phyloP scores from a whole-genome alignment of 2,113 vertebrate species.

The Leucoraja erinaceus region DNA sequence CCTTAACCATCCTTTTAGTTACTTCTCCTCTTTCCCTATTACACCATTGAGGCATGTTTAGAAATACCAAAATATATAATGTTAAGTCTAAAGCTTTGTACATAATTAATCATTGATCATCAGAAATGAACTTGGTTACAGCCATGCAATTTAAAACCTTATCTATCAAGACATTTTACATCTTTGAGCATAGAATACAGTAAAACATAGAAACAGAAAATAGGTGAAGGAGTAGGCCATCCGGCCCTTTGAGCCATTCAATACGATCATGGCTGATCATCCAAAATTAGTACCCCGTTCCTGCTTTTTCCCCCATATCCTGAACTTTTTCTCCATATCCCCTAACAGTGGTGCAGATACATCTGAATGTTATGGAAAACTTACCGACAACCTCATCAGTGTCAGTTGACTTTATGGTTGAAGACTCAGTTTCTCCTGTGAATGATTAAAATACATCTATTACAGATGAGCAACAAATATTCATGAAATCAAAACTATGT shows the following conservation, averaged over 20 bases:
- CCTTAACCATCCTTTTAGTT: background rate
- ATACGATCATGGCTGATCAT: no score
- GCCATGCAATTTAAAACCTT: background rate
- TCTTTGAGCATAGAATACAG: background rate
- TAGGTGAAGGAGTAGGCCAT: no score
- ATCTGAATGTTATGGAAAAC: slow-evolving; percentile 3
- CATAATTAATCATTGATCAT: no score
- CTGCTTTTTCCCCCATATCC: no score
- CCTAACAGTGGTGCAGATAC: background rate
- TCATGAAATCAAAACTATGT: background rate
- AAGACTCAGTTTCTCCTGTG: slow-evolving; percentile 39
- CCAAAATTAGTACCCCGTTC: no score
- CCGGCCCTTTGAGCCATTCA: no score
- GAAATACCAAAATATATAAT: background rate
- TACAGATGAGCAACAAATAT: background rate
- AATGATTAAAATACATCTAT: slow-evolving; percentile 35
- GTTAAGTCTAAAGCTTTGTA: background rate
- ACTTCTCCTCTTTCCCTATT: background rate
- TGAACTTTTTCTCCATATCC: no score
- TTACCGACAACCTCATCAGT: slow-evolving; percentile 29
- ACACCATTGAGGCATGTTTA: background rate
- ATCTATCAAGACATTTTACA: background rate
- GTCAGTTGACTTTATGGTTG: slow-evolving; percentile 32
- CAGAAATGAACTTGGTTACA: background rate
- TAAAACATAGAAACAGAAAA: background rate